Evolutionary conservation across 2,113 vertebrate species (phyloP), one percentile per base, ranked within the genome.

Genomic region (Microcebus ravelobensis): DNA sequence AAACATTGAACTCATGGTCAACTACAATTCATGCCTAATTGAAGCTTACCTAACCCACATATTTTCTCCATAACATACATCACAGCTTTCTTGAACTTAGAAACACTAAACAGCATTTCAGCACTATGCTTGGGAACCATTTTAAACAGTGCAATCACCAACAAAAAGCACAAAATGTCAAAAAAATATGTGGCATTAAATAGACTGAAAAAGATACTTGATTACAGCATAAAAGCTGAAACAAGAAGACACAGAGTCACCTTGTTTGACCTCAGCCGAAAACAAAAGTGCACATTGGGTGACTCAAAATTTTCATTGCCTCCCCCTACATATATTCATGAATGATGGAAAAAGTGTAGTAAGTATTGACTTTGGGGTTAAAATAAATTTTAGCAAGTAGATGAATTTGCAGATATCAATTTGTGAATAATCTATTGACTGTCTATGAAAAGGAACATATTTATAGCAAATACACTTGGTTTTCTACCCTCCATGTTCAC

Each of bases 111-210:
- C 0, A 65, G 61, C 20, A 42, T 90, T 93, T 95, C 10, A 63
- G 27, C 23, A 50, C 45, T 23, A 34, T 88, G 48, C 18, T 63
- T 80, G 57, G 36, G 31, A 34, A 18, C 5, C 14, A 68, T 83
- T 90, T 89, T 79, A 81, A 82, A 34, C 55, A 82, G 42, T 77
- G 29, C 95, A 90, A 77, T 59, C 48, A 84, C 57, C 59, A 70
- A 94, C 23, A 68, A 80, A 63, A 36, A 48, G 34, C 9, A 90
- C 39, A 87, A 94, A 63, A 48, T 21, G 86, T 57, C 5, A 25
- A 39, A 80, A 90, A 92, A 63, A 63, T 21, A 57, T 23, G 18
- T 79, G 25, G 10, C 31, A n/a, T 29, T 70, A 70, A 84, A 76
- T 70, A 87, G 65, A 85, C 45, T 45, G 36, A 85, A 88, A 91